Evolutionary conservation across 2,797 vertebrate species (phyloP).

Genomic region (Phataginus tetradactyla): DNA sequence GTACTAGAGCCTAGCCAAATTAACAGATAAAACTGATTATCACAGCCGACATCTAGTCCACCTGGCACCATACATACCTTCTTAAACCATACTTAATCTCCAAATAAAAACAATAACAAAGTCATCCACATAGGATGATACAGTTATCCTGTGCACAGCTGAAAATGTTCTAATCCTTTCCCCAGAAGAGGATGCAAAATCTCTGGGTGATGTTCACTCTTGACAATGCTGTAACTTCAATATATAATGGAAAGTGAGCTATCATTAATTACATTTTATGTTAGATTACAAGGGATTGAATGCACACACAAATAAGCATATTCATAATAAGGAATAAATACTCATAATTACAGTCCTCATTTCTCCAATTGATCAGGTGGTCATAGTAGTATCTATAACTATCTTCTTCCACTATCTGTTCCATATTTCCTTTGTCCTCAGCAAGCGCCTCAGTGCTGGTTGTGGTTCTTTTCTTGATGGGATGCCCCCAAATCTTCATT

Average conservation of each 20-base stretch:
- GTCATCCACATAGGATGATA: not conserved
- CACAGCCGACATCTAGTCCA: not conserved
- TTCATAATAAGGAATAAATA: not conserved
- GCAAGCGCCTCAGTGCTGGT: not conserved
- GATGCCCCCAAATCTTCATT: not conserved
- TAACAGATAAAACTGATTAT: not conserved
- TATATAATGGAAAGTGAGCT: not conserved
- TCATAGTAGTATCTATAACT: not conserved
- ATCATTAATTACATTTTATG: not conserved
- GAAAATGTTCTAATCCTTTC: not conserved
- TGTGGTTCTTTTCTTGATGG: not conserved
- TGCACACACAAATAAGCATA: not conserved
- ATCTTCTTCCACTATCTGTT: not conserved
- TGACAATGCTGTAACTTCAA: not conserved
- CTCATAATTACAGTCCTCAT: not conserved
- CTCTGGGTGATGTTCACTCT: not conserved
- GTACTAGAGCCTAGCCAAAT: not conserved
- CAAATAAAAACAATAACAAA: not conserved
- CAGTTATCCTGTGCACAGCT: not conserved
- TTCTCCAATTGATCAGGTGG: not conserved
- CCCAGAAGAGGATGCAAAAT: conserved; percentile 4
- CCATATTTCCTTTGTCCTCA: not conserved
- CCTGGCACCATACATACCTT: not conserved
- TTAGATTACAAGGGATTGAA: not conserved
- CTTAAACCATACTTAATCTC: not conserved